Evolutionary conservation across 2,888 invertebrate genomes (phyloP), one percentile per base, ranked within the genome.

Genomic region (Nomada hirtipes): DNA sequence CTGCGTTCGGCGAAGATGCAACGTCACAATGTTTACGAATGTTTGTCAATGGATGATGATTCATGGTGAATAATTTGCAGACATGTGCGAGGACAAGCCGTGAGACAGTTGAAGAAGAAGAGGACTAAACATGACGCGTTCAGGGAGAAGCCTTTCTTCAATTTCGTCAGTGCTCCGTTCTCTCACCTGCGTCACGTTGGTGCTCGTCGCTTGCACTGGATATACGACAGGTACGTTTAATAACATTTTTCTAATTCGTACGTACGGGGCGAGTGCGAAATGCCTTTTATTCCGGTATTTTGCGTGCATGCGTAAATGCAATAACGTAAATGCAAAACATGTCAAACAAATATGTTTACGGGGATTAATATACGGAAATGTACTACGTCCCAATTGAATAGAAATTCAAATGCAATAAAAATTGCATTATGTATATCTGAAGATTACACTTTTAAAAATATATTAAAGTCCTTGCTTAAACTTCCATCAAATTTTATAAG

Each of bases 31-130:
- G 68, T 36, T 47, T n/a, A n/a, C 10, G 57, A 26, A 68, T n/a
- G 61, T 42, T 69, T 42, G 42, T n/a, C 64, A 47, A 65, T 50
- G 52, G n/a, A 52, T 59, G 59, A 73, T 64, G 71, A 88, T 69
- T 87, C 80, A 89, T 64, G 57, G 71, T 47, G 60, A 85, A 79
- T 87, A 75, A 85, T 88, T 85, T 88, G 13, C 82, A 88, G 88
- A 78, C 64, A 89, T 88, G 85, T 50, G 64, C 80, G 85, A 77
- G 85, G 60, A 50, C 72, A 67, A 65, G 10, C 60, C 76, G 81
- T 84, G 83, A 89, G 69, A 68, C 59, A 71, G 70, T 60, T 20
- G 69, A 80, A 78, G 76, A 64, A 70, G 67, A 79, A 69, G 72
- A 70, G 60, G 65, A 72, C 18, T 69, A 55, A 85, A 83, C 50